phyloP scores from a whole-genome alignment of 2,797 vertebrate genomes.

The Hydrolagus colliei region DNA sequence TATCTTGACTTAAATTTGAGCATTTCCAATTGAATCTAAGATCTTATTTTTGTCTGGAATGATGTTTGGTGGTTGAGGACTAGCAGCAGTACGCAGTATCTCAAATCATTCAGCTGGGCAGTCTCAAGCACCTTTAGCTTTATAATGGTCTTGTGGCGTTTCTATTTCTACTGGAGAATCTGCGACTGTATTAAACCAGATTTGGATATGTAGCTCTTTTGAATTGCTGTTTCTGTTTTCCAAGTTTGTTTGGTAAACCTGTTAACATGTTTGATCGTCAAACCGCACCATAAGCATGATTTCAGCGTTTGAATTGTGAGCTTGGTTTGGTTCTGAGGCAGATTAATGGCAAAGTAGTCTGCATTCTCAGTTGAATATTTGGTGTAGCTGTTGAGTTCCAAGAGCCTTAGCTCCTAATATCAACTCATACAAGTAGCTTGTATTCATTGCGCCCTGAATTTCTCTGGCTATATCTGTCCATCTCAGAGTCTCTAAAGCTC shows the following conservation, averaged over 20 bases:
- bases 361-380: too few species aligned
- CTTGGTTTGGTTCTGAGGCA: neutral
- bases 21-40: neutral
- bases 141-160: neutral
- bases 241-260: neutral
- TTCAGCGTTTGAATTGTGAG: neutral
- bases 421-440: too few species aligned
- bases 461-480: too few species aligned
- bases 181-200: neutral
- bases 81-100: neutral
- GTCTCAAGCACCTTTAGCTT: neutral
- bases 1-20: neutral
- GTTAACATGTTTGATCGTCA: too few species aligned
- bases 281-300: neutral
- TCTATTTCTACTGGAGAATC: neutral
- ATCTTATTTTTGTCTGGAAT: neutral
- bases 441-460: too few species aligned
- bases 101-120: neutral
- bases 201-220: too few species aligned
- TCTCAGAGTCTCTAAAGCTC: too few species aligned
- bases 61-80: neutral
- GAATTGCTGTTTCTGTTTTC: neutral
- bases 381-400: too few species aligned
- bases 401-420: neutral
- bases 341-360: neutral